Evolutionary conservation across 2,113 vertebrate species (phyloP), one percentile per base, ranked within the genome.

Genomic region (Clarias magur): DNA sequence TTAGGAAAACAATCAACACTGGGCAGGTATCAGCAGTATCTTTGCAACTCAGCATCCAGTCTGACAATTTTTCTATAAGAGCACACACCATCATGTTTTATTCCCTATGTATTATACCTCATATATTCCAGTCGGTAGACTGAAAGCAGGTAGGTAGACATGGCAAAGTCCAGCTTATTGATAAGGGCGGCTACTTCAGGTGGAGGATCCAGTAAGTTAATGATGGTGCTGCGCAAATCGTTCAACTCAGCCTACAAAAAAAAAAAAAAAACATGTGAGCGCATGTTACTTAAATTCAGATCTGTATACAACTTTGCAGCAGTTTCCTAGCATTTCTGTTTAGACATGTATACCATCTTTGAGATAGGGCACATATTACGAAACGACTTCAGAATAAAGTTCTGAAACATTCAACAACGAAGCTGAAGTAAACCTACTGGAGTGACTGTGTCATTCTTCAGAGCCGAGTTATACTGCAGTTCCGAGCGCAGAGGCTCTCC

Each of bases 121-220:
- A 99, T 99, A 87, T 98, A 98, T 84, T 99, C 98, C 25, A 99
- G 93, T n/a, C 98, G 96, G 88, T 99, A 99, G 4, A 99, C 98
- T 9, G 98, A 99, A 56, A 99, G 95, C 80, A 99, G 91, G 78
- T 99, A 99, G 7, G 98, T 99, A 59, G 98, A 99, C 98, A 99
- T 99, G 89, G 98, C 98, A 8, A 99, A 99, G 93, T 99, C 98
- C 94, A 99, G 91, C 85, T 99, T 99, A 95, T 97, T 98, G 93
- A 99, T 98, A 91, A 98, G 93, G 0, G 96, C 97, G 0, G 96
- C 95, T 48, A 99, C 98, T 87, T 99, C 98, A 0, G 97, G 98
- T 59, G 97, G 96, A 15, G 98, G 98, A 90, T 99, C 98, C 92
- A 99, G 93, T 85, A 99, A 94, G 91, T 99, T 99, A 92, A 97